A percentile compares a stretch with the other conserved stretches of the same genome.
Evolutionary conservation across 2,888 invertebrate genomes (phyloP).

Genomic region (Penaeus monodon): DNA sequence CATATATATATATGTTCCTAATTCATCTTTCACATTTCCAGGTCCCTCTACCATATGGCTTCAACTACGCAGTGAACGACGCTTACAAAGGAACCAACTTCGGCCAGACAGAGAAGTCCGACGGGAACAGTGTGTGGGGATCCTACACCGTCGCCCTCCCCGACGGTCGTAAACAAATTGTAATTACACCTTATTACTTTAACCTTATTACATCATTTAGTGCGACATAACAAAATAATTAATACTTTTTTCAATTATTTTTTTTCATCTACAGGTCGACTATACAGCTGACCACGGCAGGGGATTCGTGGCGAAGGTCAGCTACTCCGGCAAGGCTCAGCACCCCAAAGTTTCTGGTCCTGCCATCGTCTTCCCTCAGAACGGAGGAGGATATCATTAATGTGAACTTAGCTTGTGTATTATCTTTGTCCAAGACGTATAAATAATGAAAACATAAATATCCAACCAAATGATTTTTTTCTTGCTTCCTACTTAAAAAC

Average conservation of each 20-base stretch:
- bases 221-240: too few relatives aligned
- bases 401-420: too few relatives aligned
- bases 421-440: too few relatives aligned
- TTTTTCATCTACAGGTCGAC: slow-evolving; percentile 20
- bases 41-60: slow-evolving; percentile 76
- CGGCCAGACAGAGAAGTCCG: slow-evolving; percentile 35
- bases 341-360: slow-evolving; percentile 19
- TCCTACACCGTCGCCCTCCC: slow-evolving; percentile 52
- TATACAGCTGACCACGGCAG: slow-evolving; percentile 45
- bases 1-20: not conserved
- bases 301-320: slow-evolving; percentile 40
- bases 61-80: slow-evolving; percentile 32
- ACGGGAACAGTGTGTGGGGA: slow-evolving; percentile 32
- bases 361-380: too few relatives aligned
- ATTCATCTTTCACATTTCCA: slow-evolving; percentile 66
- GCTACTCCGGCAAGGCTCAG: slow-evolving; percentile 41
- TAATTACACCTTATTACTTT: not conserved
- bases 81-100: slow-evolving; percentile 32
- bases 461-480: too few relatives aligned
- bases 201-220: too few relatives aligned
- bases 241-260: not conserved
- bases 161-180: slow-evolving; percentile 50
- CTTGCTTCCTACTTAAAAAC: too few relatives aligned
- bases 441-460: too few relatives aligned
- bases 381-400: too few relatives aligned